Percentiles rank a stretch among this genome's conserved stretches.
phyloP scores from a whole-genome alignment of 2,888 invertebrate genomes.

The Crematogaster levior region DNA sequence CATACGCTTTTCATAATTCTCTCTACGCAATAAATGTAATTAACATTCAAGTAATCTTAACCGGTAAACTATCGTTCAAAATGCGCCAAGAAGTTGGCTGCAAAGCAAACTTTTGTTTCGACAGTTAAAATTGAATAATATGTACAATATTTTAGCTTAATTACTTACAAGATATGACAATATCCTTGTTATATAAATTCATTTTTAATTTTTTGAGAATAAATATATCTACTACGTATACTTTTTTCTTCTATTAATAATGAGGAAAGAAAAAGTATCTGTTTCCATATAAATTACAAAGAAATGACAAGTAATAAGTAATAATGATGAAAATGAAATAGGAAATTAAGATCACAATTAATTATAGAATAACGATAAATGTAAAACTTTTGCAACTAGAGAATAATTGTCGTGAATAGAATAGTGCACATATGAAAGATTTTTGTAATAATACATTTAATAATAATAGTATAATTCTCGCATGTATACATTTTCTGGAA shows the following conservation, averaged over 20 bases:
- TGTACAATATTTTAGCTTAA: neutral
- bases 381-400: neutral
- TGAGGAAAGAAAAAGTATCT: neutral
- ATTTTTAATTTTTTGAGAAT: neutral
- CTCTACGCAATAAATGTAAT: conserved; percentile 16
- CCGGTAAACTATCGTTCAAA: conserved; percentile 16
- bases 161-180: neutral
- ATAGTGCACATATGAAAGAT: neutral
- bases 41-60: neutral
- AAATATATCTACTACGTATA: too few relatives aligned
- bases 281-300: neutral
- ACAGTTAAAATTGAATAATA: neutral
- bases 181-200: neutral
- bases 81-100: neutral
- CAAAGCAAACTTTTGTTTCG: neutral
- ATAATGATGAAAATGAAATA: neutral
- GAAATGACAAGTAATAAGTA: neutral
- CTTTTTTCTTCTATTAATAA: too few relatives aligned
- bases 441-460: conserved; percentile 11
- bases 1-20: conserved; percentile 43
- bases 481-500: conserved; percentile 20
- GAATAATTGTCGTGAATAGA: neutral
- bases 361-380: neutral
- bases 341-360: neutral
- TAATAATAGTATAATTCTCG: neutral